Conservation (phyloP, 2,797 vertebrate species). For the Vultur gryphus region DNA sequence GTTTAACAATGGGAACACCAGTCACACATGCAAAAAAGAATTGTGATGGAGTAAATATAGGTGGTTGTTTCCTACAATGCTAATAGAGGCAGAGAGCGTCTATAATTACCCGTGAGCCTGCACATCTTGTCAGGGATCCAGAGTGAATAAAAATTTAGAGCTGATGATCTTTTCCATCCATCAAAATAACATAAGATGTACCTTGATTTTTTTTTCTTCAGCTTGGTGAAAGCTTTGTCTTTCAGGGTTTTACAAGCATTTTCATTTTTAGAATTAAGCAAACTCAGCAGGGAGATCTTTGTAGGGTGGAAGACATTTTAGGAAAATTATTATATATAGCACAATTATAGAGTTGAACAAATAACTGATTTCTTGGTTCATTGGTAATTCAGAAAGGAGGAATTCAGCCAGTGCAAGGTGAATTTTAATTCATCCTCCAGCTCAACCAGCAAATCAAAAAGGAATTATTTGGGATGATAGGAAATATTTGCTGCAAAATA, state of each 20-base stretch:
- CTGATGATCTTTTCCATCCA: neutral
- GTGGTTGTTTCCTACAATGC: neutral
- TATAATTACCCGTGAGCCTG: neutral
- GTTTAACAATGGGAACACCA: neutral
- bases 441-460: neutral
- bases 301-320: neutral
- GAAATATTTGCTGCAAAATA: neutral
- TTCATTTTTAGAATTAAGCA: neutral
- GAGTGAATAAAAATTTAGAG: neutral
- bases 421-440: neutral
- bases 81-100: neutral
- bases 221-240: neutral
- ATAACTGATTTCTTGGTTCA: slow-evolving; percentile 20
- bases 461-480: neutral
- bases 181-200: neutral
- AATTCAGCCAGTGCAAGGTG: neutral
- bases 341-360: slow-evolving; percentile 18
- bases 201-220: neutral
- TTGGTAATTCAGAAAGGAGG: neutral
- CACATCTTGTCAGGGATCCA: neutral
- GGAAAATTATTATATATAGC: neutral
- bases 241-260: neutral
- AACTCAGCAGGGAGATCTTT: neutral
- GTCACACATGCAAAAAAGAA: accelerated
- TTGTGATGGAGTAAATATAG: neutral